Evolutionary conservation across 2,888 invertebrate species (phyloP).

Genomic region (Caenorhabditis sulstoni): DNA sequence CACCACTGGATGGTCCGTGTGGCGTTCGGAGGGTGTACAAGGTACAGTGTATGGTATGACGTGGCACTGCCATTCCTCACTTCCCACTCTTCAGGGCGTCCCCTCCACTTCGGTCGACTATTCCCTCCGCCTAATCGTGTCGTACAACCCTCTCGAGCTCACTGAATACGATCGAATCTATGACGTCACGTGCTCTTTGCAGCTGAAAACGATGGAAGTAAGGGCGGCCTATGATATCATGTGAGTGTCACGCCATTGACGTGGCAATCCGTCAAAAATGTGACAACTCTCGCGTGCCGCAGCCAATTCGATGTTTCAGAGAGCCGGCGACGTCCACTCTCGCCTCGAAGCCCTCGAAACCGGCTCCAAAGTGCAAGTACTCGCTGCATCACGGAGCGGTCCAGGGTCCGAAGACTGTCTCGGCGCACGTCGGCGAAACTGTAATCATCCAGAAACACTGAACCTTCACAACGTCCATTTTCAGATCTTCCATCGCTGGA

Average conservation of each 20-base stretch:
- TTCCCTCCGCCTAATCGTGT: constrained; percentile 59
- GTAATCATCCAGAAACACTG: constrained; percentile 17
- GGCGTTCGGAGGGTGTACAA: constrained; percentile 45
- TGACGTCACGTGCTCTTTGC: constrained; percentile 61
- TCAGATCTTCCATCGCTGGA: constrained; percentile 65
- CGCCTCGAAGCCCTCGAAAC: constrained; percentile 12
- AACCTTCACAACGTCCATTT: not conserved
- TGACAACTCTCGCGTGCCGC: not conserved
- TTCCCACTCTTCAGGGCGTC: constrained; percentile 25
- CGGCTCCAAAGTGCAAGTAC: constrained; percentile 63
- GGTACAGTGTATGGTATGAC: not conserved
- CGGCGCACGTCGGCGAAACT: constrained; percentile 63
- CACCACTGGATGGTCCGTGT: constrained; percentile 47
- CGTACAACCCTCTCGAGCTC: constrained; percentile 42
- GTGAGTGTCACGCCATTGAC: constrained; percentile 27
- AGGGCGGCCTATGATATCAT: constrained; percentile 49
- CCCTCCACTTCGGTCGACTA: constrained; percentile 49
- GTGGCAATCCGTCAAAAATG: not conserved
- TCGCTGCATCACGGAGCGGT: constrained; percentile 56
- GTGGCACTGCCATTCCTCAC: too few species aligned
- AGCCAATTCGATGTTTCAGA: constrained; percentile 11
- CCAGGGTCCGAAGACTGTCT: constrained; percentile 51
- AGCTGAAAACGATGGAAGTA: constrained; percentile 49
- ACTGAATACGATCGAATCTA: constrained; percentile 66
- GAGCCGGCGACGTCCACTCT: constrained; percentile 22